Conservation (phyloP, 2,797 vertebrate genomes). For the Balearica regulorum region DNA sequence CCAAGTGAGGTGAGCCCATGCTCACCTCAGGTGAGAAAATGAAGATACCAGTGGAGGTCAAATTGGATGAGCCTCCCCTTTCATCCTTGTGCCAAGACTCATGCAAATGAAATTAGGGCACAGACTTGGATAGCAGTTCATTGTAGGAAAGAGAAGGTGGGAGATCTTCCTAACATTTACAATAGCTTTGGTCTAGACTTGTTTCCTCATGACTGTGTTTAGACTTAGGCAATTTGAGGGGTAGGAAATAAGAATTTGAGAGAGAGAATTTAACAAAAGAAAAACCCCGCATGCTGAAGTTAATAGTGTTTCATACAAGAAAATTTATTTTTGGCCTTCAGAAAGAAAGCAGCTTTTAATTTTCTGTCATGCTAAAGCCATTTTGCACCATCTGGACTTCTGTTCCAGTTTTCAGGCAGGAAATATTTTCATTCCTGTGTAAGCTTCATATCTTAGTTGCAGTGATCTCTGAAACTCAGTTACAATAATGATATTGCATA, state of each 20-base stretch:
- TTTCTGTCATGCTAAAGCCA: background rate
- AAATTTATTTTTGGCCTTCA: background rate
- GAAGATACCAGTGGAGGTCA: background rate
- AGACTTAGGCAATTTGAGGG: background rate
- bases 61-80: background rate
- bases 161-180: background rate
- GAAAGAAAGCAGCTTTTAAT: constrained; percentile 19
- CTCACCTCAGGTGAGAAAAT: background rate
- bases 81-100: background rate
- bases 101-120: background rate
- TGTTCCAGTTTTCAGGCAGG: background rate
- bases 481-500: background rate
- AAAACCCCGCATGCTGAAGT: background rate
- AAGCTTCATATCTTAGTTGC: background rate
- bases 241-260: background rate
- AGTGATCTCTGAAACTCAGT: constrained; percentile 10
- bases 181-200: background rate
- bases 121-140: background rate
- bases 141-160: background rate
- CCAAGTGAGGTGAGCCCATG: background rate
- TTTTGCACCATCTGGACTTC: constrained; percentile 11
- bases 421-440: background rate
- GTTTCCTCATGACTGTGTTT: background rate
- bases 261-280: background rate
- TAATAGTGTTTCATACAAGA: background rate